These are phyloP conservation scores for Mallotus villosus DNA, from an alignment of 2,797 vertebrate genomes.

Conservation along the genomic window DNA sequence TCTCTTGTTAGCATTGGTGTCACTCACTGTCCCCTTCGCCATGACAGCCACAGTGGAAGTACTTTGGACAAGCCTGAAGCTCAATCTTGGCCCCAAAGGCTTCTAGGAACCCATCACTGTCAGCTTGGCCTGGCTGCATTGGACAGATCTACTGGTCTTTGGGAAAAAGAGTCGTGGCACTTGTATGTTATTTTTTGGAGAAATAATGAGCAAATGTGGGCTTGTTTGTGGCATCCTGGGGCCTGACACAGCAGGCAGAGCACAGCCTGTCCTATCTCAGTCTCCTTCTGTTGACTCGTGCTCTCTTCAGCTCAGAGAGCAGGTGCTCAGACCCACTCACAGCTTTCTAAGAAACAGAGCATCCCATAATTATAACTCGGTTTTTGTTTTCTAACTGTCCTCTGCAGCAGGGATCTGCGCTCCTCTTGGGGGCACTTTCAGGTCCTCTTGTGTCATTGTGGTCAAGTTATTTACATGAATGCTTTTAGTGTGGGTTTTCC, in stretches of 20 bases:
- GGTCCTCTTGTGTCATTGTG: not conserved
- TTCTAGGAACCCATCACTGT: constrained; percentile 22
- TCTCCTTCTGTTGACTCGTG: constrained; percentile 23
- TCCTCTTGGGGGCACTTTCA: not conserved
- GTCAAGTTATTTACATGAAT: not conserved
- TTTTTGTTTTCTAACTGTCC: not conserved
- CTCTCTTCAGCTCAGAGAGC: constrained; percentile 36
- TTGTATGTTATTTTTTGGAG: constrained; percentile 33
- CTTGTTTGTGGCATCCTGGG: constrained; percentile 9
- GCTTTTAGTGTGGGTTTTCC: not conserved
- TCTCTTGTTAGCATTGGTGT: constrained; percentile 49
- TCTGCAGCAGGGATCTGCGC: not conserved
- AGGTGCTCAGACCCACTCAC: constrained; percentile 40
- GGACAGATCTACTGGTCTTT: constrained; percentile 42
- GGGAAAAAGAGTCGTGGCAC: constrained; percentile 15
- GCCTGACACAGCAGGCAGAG: constrained; percentile 30
- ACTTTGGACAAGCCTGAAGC: constrained; percentile 35
- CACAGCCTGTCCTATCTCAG: constrained; percentile 31
- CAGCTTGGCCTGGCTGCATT: constrained; percentile 29
- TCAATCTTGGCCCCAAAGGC: constrained; percentile 20
- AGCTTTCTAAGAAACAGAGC: not conserved
- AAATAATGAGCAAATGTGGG: constrained; percentile 41
- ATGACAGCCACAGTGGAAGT: constrained; percentile 37
- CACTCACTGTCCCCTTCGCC: constrained; percentile 37
- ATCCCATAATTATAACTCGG: not conserved